phyloP scores from a whole-genome alignment of 1,140 invertebrate species.

The Heliconius hewitsoni region DNA sequence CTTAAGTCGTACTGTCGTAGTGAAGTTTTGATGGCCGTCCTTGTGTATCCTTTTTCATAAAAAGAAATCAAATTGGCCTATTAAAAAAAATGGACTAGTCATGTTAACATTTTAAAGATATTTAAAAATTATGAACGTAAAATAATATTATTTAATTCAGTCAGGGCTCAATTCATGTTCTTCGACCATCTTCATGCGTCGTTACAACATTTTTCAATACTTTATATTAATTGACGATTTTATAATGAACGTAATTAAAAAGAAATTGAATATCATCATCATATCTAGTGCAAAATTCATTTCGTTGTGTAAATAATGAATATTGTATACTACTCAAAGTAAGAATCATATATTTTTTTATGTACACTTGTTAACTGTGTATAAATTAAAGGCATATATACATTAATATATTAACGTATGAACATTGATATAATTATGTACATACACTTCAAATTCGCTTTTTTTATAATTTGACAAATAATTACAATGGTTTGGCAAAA shows the following conservation, averaged over 20 bases:
- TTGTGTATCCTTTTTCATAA: neutral
- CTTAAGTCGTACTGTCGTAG: neutral
- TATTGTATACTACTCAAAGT: neutral
- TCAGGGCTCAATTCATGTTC: too few species aligned
- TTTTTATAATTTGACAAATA: too few species aligned
- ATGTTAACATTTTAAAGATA: neutral
- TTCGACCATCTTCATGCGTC: too few species aligned
- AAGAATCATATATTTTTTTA: slow-evolving; percentile 4
- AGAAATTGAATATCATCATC: slow-evolving; percentile 11
- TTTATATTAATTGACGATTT: too few species aligned
- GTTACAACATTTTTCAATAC: too few species aligned
- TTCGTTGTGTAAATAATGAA: neutral
- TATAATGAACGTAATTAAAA: neutral
- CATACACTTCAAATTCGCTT: too few species aligned
- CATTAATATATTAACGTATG: neutral
- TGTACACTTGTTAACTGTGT: neutral
- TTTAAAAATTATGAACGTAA: neutral
- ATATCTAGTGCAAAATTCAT: slow-evolving; percentile 10
- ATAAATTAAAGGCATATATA: neutral
- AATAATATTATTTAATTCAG: too few species aligned
- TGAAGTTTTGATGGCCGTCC: neutral
- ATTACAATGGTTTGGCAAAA: too few species aligned
- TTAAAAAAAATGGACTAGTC: slow-evolving; percentile 1
- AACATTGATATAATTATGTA: too few species aligned
- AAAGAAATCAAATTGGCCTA: neutral